Evolutionary conservation across 2,113 vertebrate genomes (phyloP).

Genomic region (Oenanthe melanoleuca): DNA sequence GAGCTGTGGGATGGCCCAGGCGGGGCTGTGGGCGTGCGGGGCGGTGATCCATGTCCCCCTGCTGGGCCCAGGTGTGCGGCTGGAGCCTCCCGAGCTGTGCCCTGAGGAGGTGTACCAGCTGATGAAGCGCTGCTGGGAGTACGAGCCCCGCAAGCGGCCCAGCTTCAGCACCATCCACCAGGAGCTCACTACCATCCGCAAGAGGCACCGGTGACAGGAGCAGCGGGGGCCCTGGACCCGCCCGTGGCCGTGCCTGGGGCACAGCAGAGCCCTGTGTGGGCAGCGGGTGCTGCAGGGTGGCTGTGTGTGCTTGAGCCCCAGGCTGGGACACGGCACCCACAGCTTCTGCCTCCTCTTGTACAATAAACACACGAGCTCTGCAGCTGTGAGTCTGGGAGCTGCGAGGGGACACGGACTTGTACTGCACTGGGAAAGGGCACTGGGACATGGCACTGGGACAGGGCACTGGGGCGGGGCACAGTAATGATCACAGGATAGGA

Average conservation of each 20-base stretch:
- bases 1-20: neutral
- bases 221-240: neutral
- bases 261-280: neutral
- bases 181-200: slow-evolving; percentile 80
- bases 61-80: slow-evolving; percentile 79
- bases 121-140: slow-evolving; percentile 92
- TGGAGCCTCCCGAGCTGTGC: slow-evolving; percentile 83
- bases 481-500: no score
- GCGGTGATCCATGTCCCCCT: accelerated
- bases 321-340: neutral
- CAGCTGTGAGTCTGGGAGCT: neutral
- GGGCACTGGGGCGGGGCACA: no score
- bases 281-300: neutral
- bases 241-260: neutral
- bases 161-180: slow-evolving; percentile 79
- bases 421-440: neutral
- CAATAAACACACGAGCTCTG: neutral
- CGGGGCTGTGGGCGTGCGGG: accelerated
- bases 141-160: slow-evolving; percentile 83
- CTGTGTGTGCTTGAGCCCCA: neutral
- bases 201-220: slow-evolving; percentile 66
- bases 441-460: neutral
- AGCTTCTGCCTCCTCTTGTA: neutral
- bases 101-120: slow-evolving; percentile 85
- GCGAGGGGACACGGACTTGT: accelerated